These are phyloP conservation scores for Eciton burchellii DNA, from an alignment of 1,140 invertebrate genomes.

Conservation along the genomic window DNA sequence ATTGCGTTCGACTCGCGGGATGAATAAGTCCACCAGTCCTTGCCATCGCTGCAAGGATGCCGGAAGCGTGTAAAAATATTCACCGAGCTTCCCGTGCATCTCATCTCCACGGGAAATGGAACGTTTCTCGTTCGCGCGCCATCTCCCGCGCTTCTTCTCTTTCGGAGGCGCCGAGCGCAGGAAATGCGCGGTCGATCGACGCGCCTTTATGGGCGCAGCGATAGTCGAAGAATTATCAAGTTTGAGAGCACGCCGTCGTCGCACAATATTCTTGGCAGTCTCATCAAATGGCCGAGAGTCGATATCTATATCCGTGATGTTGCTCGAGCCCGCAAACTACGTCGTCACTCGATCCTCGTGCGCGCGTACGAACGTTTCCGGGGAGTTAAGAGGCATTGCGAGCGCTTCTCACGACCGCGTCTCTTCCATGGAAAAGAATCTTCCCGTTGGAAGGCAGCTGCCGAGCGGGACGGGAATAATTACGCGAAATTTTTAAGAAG, in stretches of 20 bases:
- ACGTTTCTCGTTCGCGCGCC: constrained; percentile 26
- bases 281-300: constrained; percentile 80
- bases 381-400: not conserved
- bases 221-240: constrained; percentile 73
- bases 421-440: not conserved
- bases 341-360: not conserved
- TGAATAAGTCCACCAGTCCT: constrained; percentile 20
- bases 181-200: constrained; percentile 66
- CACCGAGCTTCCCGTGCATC: constrained; percentile 32
- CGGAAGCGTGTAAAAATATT: constrained; percentile 48
- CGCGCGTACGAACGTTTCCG: not conserved
- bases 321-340: constrained; percentile 59
- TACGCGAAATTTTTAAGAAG: constrained; percentile 7
- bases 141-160: constrained; percentile 45
- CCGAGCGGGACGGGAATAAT: not conserved
- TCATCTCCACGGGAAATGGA: constrained; percentile 55
- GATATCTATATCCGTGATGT: constrained; percentile 69
- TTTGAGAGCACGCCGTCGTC: constrained; percentile 66
- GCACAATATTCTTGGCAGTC: constrained; percentile 72
- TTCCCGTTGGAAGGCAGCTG: too few relatives aligned
- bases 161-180: constrained; percentile 57
- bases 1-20: not conserved
- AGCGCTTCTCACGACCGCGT: constrained; percentile 36
- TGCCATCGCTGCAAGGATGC: not conserved
- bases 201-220: constrained; percentile 58